These are phyloP conservation scores for Siphlonurus alternatus DNA, from an alignment of 2,888 invertebrate species.

Conservation along the genomic window DNA sequence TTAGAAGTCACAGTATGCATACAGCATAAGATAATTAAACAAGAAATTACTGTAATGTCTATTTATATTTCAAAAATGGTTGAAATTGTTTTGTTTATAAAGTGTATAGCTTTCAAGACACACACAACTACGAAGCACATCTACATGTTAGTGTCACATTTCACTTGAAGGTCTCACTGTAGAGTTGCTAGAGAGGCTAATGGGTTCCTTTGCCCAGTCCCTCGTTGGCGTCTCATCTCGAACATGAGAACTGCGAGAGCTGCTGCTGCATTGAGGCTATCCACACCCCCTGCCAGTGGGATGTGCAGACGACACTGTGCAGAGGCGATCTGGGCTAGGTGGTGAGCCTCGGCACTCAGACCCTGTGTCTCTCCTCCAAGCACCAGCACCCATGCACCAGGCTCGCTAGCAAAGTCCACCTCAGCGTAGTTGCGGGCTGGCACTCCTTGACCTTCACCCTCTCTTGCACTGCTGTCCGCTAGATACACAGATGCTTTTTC, in stretches of 20 bases:
- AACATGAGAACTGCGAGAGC: conserved; percentile 70
- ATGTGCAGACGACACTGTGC: conserved; percentile 51
- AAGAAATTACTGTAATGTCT: no score
- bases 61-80: no score
- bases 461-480: conserved; percentile 10
- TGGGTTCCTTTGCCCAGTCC: no score
- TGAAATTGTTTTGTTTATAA: no score
- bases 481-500: conserved; percentile 9
- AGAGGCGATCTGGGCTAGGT: conserved; percentile 32
- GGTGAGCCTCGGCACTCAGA: conserved; percentile 50
- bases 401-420: conserved; percentile 32
- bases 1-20: no score
- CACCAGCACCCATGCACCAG: conserved; percentile 45
- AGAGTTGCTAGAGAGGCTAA: no score
- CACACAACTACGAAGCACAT: no score
- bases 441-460: conserved; percentile 21
- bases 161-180: no score
- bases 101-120: no score
- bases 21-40: no score
- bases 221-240: conserved; percentile 67
- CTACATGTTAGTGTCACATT: no score
- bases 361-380: conserved; percentile 84
- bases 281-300: conserved; percentile 55
- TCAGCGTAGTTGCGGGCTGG: conserved; percentile 45
- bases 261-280: conserved; percentile 73